Percentiles rank a stretch among this genome's conserved stretches.
Evolutionary conservation across 2,888 invertebrate genomes (phyloP).

Genomic region (Heterodera filipjevi): DNA sequence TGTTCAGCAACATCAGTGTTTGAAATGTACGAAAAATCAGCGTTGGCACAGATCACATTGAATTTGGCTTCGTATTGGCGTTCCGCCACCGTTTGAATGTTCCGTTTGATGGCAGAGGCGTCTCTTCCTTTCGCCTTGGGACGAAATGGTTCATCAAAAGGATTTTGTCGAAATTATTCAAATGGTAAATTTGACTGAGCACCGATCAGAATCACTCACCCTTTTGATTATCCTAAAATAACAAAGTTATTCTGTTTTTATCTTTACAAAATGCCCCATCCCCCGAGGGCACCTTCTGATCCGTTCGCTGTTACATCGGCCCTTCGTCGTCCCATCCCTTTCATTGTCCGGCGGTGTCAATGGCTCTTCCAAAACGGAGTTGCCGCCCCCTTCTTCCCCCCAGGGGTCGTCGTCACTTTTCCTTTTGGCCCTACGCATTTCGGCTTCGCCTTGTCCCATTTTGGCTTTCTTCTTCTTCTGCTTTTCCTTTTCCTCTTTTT

Average conservation of each 20-base stretch:
- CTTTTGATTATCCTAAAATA: background rate
- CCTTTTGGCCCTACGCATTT: background rate
- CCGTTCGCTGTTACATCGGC: conserved; percentile 12
- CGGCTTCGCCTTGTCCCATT: background rate
- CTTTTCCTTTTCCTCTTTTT: background rate
- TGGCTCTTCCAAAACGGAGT: background rate
- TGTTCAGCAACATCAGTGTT: conserved; percentile 29
- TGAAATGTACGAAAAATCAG: conserved; percentile 36
- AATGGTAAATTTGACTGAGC: background rate
- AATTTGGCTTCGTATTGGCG: conserved; percentile 26
- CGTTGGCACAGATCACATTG: conserved; percentile 34
- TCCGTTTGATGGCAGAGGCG: conserved; percentile 29
- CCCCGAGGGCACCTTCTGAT: background rate
- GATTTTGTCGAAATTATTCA: background rate
- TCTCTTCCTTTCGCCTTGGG: conserved; percentile 30
- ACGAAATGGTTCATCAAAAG: background rate
- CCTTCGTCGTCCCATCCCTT: background rate
- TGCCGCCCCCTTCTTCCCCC: background rate
- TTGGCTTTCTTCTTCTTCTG: background rate
- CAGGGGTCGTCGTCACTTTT: background rate
- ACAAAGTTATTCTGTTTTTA: background rate
- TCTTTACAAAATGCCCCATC: background rate
- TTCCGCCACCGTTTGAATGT: conserved; percentile 33
- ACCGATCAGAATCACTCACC: background rate
- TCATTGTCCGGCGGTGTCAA: background rate